Percentiles rank a stretch among this genome's conserved stretches.
phyloP scores from a whole-genome alignment of 2,113 vertebrate species.

The Anas platyrhynchos region DNA sequence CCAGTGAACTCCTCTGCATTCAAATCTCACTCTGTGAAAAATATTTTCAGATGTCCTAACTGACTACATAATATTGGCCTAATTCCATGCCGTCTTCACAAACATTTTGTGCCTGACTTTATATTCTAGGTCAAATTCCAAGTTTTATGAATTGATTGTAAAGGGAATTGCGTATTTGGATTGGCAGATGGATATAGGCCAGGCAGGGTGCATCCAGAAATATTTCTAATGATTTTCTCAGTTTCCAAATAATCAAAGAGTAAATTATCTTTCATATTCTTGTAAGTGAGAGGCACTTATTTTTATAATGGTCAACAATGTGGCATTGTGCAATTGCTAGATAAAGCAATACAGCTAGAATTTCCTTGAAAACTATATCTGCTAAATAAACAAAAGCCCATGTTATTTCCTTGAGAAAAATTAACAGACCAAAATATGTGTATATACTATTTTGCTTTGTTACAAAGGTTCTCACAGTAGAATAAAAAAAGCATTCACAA shows the following conservation, averaged over 20 bases:
- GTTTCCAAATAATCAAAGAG: neutral
- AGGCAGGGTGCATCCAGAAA: neutral
- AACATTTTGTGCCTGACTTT: neutral
- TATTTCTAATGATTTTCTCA: neutral
- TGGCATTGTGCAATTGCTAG: slow-evolving; percentile 27
- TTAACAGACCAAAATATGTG: slow-evolving; percentile 10
- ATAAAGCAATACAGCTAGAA: slow-evolving; percentile 12
- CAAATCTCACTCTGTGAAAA: neutral
- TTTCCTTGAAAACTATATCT: slow-evolving; percentile 39
- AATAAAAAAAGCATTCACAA: neutral
- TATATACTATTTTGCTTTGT: neutral
- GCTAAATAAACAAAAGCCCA: slow-evolving; percentile 13
- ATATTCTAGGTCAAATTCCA: neutral
- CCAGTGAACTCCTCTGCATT: neutral
- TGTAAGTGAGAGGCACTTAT: neutral
- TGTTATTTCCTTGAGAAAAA: slow-evolving; percentile 62
- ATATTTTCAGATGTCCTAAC: neutral
- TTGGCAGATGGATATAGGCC: neutral
- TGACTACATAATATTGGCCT: neutral
- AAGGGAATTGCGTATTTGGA: neutral
- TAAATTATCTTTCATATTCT: neutral
- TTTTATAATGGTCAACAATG: neutral
- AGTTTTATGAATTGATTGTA: neutral
- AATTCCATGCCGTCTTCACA: neutral
- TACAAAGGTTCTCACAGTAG: slow-evolving; percentile 23